Evolutionary conservation across 2,113 vertebrate genomes (phyloP), one percentile per base, ranked within the genome.

Genomic region (Actenoides hombroni): DNA sequence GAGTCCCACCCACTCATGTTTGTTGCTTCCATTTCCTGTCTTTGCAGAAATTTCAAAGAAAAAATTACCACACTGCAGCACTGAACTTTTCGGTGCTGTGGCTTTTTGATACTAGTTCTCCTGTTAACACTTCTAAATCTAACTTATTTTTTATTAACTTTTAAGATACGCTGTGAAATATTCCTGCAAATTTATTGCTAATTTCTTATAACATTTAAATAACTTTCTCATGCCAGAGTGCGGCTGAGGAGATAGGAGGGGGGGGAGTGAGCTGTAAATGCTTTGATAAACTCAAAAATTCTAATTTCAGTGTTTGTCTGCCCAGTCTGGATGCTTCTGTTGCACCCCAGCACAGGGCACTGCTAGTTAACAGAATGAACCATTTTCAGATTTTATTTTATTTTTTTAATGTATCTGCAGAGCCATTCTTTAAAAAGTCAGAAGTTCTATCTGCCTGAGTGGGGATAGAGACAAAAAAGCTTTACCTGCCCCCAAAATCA

Each of bases 1-100:
- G 88, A 95, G 98, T 95, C 88, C 97, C 98, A 97, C 98, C 98
- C 98, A 98, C 97, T 95, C 80, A 87, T 93, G 92, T 87, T 96
- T 97, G 96, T 93, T 98, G 97, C 97, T 97, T 97, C 88, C 86
- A 76, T 91, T 99, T 98, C 98, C 98, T 98, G 98, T 98, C 97
- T 75, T 94, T 83, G 96, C 96, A 94, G 96, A 97, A 97, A 98
- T 98, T 97, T 98, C 98, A 98, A 97, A 97, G 98, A 98, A 98
- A 98, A 97, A 92, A 92, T 98, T 98, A 98, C 98, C 98, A 97
- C 98, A 98, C 19, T 89, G 95, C 87, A 97, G 90, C 86, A 97
- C 67, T 13, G 10, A 95, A 89, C 88, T 96, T 96, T 96, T 95
- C 90, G 85, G 90, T 94, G 97, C 97, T 93, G 95, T 93, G 86